Evolutionary conservation across 2,113 vertebrate genomes (phyloP), one percentile per base, ranked within the genome.

Genomic region (Psittacula cyanocephala): DNA sequence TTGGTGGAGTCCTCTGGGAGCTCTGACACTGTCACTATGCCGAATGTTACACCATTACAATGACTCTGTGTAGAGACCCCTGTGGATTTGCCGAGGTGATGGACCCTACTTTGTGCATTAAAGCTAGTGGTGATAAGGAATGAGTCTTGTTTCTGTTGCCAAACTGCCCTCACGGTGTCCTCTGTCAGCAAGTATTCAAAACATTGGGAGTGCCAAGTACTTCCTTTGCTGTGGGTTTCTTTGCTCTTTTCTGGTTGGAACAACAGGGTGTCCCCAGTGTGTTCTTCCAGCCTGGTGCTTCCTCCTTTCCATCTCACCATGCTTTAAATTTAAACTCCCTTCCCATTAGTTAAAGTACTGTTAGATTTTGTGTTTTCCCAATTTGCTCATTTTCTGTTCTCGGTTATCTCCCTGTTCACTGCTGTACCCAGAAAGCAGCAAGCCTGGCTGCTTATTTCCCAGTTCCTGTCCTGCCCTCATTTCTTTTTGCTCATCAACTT

Each of bases 21-120:
- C 50, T 60, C 57, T 62, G 46, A 13, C 0, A 0, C 50, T 67
- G 0, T 81, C 37, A 1, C 14, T 37, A 4, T 39, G 49, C 14
- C n/a, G 39, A 13, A 28, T 20, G 19, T 86, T 24, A 3, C 17
- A 2, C 4, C 0, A 0, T 64, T 65, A 3, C 37, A 9, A 8
- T 82, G 78, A 3, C 25, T 82, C 37, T 23, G 0, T 22, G 50
- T 1, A 0, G 43, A 67, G 25, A 53, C 77, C 49, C 17, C 37
- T 88, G 35, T 0, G 0, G 37, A 10, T 50, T 65, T 0, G 0
- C 22, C 29, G 53, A 41, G 6, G 25, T 65, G 35, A 49, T 90
- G 68, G n/a, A 46, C 15, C 17, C 5, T 46, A 4, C 72, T 91
- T 69, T 86, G 37, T 65, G 16, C 37, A 3, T 69, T 82, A 82